Base-by-base conservation (phyloP, 2,797 vertebrate genomes). In the Lepus townsendii region DNA sequence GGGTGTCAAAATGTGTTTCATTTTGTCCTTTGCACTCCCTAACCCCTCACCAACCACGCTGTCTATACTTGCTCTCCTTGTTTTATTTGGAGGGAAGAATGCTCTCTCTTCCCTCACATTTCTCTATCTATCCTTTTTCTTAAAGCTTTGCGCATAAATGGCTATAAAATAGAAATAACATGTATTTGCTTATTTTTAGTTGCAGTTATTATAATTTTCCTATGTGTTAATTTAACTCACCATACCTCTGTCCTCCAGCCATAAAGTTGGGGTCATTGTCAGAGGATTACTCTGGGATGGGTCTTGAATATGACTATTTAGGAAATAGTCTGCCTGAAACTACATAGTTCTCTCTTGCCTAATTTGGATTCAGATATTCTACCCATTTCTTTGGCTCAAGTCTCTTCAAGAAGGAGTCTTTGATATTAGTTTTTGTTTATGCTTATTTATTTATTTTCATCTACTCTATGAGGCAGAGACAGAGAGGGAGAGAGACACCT, bases 91-190 rank as follows among this genome's bases (percentile, higher is more conserved):
- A 60, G 63, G 54, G 35, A 75, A 5, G 11, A 35, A 76, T 47
- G 11, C 26, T 13, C 2, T 11, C 7, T 1, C 7, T 35, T 72
- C 22, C 22, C 7, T 0, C 9, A 3, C 35, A 17, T 22, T 68
- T 50, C 24, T 35, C 6, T 66, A 19, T 57, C 16, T 19, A 20
- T n/a, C 9, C 22, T 54, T 93, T 75, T 65, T 35, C 35, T 79
- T 91, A 89, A 85, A 93, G 32, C 27, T n/a, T 66, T 9, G 54
- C 11, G 65, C 26, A 75, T 78, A 96, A 77, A 47, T 79, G 27
- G 14, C 42, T 50, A 16, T 83, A 76, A 85, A 42, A 75, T 69
- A n/a, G 85, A 79, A 69, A 72, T 71, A 24, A 83, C 71, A 16
- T 50, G 9, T 30, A 75, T 72, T 19, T 89, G 68, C 69, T 77